These are phyloP conservation scores for Chaetura pelagica DNA, from an alignment of 2,113 vertebrate genomes.

Conservation along the genomic window DNA sequence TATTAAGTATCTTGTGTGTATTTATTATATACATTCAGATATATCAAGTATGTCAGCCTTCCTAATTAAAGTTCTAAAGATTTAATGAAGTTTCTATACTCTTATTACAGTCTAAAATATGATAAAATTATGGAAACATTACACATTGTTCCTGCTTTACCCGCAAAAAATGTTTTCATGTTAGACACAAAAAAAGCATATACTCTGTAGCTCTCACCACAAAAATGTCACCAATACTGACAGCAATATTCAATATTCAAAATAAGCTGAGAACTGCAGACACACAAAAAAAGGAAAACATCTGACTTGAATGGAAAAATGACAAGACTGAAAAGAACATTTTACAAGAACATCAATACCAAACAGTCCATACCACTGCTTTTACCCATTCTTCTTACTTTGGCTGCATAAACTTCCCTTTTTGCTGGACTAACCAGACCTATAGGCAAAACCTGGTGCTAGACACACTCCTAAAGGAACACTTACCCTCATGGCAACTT, in stretches of 20 bases:
- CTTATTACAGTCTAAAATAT: background rate
- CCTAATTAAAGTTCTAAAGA: background rate
- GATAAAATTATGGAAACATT: background rate
- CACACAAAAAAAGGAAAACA: background rate
- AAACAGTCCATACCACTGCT: background rate
- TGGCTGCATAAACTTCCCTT: background rate
- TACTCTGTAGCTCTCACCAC: background rate
- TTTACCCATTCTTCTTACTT: background rate
- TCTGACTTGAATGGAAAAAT: background rate
- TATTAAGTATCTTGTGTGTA: background rate
- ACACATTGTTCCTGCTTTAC: rapidly evolving
- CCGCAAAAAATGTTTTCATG: background rate
- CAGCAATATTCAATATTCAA: background rate
- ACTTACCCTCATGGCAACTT: background rate
- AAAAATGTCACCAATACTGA: background rate
- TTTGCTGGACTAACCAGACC: background rate
- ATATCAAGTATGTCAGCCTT: background rate
- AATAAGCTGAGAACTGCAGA: background rate
- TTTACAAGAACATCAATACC: background rate
- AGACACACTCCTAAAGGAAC: background rate
- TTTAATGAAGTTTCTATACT: background rate
- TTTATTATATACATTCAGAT: background rate
- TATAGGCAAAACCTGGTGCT: background rate
- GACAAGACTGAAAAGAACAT: background rate
- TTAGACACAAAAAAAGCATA: background rate